These are phyloP conservation scores for Strix aluco DNA, from an alignment of 2,113 vertebrate genomes.

Conservation along the genomic window DNA sequence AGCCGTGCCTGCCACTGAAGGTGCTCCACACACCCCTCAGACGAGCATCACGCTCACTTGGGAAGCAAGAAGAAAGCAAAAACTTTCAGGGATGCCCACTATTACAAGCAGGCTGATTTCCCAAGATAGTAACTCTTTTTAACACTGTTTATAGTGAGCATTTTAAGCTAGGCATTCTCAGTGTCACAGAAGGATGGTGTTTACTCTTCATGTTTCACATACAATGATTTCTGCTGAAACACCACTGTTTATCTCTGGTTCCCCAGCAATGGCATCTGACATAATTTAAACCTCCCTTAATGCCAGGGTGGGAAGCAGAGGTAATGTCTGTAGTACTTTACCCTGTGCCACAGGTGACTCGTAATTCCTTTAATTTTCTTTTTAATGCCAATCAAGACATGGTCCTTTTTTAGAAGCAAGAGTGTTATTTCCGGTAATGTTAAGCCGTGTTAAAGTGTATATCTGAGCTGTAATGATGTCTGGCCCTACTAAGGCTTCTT, in stretches of 20 bases:
- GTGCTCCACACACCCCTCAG: neutral
- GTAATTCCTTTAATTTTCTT: neutral
- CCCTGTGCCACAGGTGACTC: neutral
- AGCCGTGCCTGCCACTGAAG: neutral
- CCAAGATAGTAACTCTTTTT: neutral
- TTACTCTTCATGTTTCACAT: neutral
- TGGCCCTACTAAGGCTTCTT: neutral
- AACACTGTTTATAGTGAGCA: neutral
- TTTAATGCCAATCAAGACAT: neutral
- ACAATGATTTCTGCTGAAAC: neutral
- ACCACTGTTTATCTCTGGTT: slow-evolving; percentile 9
- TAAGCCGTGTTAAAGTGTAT: neutral
- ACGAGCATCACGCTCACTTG: neutral
- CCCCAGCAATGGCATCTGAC: neutral
- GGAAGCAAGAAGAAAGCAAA: neutral
- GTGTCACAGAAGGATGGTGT: slow-evolving; percentile 26
- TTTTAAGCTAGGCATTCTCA: neutral
- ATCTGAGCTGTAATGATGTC: neutral
- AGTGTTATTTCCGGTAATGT: neutral
- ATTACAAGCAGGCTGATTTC: neutral
- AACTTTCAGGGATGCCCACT: neutral
- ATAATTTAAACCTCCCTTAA: neutral
- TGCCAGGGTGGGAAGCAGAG: neutral
- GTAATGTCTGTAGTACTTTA: neutral
- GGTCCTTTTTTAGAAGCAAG: neutral